Evolutionary conservation across 2,888 invertebrate genomes (phyloP), one percentile per base, ranked within the genome.

Genomic region (Chymomyza fuscimana): DNA sequence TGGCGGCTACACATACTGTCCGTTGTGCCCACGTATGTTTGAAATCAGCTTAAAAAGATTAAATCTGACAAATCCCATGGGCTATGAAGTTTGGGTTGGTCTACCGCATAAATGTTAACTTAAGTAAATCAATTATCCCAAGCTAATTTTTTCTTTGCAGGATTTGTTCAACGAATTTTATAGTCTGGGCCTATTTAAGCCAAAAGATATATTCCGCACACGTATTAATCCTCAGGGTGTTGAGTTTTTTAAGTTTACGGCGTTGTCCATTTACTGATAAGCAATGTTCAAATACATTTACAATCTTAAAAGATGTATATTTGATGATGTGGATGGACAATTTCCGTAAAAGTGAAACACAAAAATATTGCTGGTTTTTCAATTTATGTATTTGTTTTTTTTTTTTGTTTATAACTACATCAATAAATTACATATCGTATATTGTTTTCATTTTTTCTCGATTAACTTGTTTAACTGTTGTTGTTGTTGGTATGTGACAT

Each of bases 11-110:
- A 0, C 1, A 0, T 7, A 5, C 0, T 87, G 87, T 29, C 83
- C 83, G 0, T 52, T 82, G 9, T 87, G 92, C 67, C 90, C 90
- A 1, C 89, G 92, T 5, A 73, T 87, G 15, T 91, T 91, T 82
- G 90, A 91, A 22, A 77, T 89, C 19, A 72, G 74, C 9, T 71
- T 93, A 2, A 65, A 81, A 15, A 83, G 88, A 1, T 70, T 93
- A n/a, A 91, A 90, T 1, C 77, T 93, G 4, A 85, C 72, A 7
- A 89, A 87, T 71, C 36, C 29, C 6, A 78, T 80, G 62, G 92
- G 92, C 2, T 92, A 92, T 76, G 56, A 63, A 50, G 89, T 90
- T 36, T 73, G 81, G 64, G 91, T 91, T 69, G 79, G 79, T 50
- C 2, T 15, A 29, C 2, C 5, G 25, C 25, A 25, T 25, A 25